Evolutionary conservation across 2,113 vertebrate species (phyloP), one percentile per base, ranked within the genome.

Genomic region (Athene noctua): DNA sequence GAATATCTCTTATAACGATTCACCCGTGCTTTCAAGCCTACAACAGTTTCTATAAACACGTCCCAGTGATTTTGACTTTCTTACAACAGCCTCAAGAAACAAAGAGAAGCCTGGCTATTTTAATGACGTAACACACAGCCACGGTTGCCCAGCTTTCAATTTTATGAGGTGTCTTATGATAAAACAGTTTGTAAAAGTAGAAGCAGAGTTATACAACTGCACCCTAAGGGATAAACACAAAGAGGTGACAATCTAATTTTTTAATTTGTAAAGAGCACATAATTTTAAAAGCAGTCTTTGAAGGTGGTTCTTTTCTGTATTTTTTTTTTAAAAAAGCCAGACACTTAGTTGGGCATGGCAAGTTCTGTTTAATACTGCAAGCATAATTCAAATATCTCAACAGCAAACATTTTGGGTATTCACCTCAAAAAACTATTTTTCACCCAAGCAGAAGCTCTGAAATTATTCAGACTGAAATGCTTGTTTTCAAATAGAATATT

Each of bases 121-220:
- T 15, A 13, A 25, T 2, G 25, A 36, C 0, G 0, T 15, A 13
- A 38, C 0, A 2, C 10, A 6, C 5, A 14, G 30, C 27, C 52
- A 18, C 1, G 0, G 40, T 5, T 19, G 19, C 30, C 36, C 14
- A 57, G 7, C n/a, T 55, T 3, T 0, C 26, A 10, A 8, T 40
- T 86, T 44, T 14, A 19, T 8, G 20, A 61, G 40, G 51, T 26
- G 27, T n/a, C n/a, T 55, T 9, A 27, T 1, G 1, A 25, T 6
- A 6, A 25, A 32, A 23, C 11, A 7, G 6, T 14, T 54, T 4
- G 9, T 77, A 14, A 32, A 82, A 82, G 19, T 10, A 13, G 85
- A 47, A 77, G 44, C n/a, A 73, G 19, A 67, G 8, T 47, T 88
- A 10, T 4, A 58, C 36, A 77, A 19, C 32, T 70, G 19, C 30